These are phyloP conservation scores for Psittacula derbiana DNA, from an alignment of 2,797 vertebrate genomes.

Conservation along the genomic window DNA sequence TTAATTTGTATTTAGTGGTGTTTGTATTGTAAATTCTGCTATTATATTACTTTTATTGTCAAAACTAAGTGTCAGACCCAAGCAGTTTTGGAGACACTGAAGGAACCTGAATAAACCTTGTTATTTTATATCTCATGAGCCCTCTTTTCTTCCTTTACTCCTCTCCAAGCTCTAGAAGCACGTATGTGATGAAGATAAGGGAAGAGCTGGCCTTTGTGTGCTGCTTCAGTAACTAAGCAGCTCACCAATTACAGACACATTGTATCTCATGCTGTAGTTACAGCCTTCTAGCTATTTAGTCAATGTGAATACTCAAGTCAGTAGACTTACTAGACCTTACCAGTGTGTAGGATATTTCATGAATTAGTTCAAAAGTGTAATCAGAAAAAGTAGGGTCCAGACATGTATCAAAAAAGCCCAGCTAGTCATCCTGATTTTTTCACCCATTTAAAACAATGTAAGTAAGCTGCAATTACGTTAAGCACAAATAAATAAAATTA, in stretches of 20 bases:
- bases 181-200: neutral
- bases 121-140: neutral
- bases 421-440: neutral
- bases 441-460: neutral
- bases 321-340: neutral
- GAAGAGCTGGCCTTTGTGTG: neutral
- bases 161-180: neutral
- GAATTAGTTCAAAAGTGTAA: neutral
- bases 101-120: neutral
- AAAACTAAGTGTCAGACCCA: neutral
- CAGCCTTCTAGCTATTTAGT: neutral
- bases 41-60: neutral
- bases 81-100: neutral
- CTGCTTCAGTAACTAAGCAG: neutral
- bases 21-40: neutral
- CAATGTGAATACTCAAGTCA: neutral
- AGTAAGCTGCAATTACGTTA: neutral
- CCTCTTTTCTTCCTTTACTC: neutral
- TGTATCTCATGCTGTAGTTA: rapidly evolving
- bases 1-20: neutral
- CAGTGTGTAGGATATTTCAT: neutral
- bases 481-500: neutral
- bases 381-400: neutral
- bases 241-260: neutral
- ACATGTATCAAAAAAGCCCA: neutral